phyloP scores from a whole-genome alignment of 2,113 vertebrate species.

The Anhinga rufa region DNA sequence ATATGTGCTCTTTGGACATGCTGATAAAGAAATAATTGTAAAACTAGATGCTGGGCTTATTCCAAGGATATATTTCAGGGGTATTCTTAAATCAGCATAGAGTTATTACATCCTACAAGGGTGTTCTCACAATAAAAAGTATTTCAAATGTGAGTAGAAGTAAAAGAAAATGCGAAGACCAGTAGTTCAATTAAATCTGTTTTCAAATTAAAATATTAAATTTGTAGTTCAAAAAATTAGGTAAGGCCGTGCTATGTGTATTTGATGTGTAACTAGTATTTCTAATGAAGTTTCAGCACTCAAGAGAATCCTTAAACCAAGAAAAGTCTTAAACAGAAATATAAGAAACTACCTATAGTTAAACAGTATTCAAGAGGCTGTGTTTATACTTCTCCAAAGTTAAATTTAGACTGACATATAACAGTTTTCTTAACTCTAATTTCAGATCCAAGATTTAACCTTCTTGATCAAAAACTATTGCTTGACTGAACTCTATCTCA shows the following conservation, averaged over 20 bases:
- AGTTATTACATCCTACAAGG: background rate
- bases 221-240: background rate
- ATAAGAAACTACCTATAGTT: background rate
- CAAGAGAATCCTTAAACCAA: background rate
- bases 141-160: background rate
- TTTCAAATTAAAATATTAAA: background rate
- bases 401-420: background rate
- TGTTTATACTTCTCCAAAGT: background rate
- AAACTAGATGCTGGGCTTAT: background rate
- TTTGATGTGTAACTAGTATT: background rate
- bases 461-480: slow-evolving; percentile 71
- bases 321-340: background rate
- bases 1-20: background rate
- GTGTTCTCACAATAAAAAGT: background rate
- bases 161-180: background rate
- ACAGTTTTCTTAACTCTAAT: slow-evolving; percentile 22
- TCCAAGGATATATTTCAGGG: background rate
- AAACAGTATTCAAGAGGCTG: background rate
- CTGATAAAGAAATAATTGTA: background rate
- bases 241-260: background rate
- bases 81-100: background rate
- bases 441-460: slow-evolving; percentile 76
- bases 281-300: background rate
- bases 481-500: slow-evolving; percentile 77
- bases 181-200: background rate